Conservation (phyloP, 2,888 invertebrate genomes). For the Drosophila histrio region DNA sequence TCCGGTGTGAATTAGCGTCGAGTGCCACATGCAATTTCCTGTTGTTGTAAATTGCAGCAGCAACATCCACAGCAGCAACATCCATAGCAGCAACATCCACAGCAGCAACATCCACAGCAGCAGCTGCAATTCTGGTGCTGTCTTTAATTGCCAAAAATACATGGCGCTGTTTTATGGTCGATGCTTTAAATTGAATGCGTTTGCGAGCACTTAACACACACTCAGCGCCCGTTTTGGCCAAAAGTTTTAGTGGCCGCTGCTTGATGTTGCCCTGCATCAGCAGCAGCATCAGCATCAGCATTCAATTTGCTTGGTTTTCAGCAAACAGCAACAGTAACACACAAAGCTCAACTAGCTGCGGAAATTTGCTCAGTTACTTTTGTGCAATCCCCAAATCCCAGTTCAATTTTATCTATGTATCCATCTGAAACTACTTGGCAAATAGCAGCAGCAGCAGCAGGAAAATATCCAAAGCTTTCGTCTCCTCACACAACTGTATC, state of each 20-base stretch:
- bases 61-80: conserved; percentile 9
- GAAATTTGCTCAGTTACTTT: conserved; percentile 80
- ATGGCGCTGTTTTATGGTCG: conserved; percentile 45
- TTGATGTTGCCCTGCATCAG: conserved; percentile 34
- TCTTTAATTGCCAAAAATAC: conserved; percentile 62
- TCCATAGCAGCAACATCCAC: conserved; percentile 14
- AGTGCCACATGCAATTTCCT: conserved; percentile 78
- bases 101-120: conserved; percentile 8
- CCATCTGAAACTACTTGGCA: conserved; percentile 74
- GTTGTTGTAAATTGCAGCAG: conserved; percentile 67
- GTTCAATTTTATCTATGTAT: conserved; percentile 80
- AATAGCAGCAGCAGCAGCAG: conserved; percentile 53
- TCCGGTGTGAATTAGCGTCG: conserved; percentile 77
- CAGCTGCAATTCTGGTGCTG: conserved; percentile 34
- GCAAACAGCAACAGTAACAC: conserved; percentile 15
- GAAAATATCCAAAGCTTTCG: too few species aligned
- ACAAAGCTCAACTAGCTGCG: conserved; percentile 73
- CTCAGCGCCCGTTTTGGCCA: conserved; percentile 23
- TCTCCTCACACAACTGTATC: background rate
- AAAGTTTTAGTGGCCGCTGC: conserved; percentile 30
- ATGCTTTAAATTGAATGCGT: conserved; percentile 58
- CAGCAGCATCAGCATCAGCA: too few species aligned
- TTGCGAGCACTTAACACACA: conserved; percentile 44
- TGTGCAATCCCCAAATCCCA: conserved; percentile 79
- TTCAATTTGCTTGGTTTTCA: conserved; percentile 68